phyloP scores from a whole-genome alignment of 1,140 invertebrate species.

The Cotesia glomerata region DNA sequence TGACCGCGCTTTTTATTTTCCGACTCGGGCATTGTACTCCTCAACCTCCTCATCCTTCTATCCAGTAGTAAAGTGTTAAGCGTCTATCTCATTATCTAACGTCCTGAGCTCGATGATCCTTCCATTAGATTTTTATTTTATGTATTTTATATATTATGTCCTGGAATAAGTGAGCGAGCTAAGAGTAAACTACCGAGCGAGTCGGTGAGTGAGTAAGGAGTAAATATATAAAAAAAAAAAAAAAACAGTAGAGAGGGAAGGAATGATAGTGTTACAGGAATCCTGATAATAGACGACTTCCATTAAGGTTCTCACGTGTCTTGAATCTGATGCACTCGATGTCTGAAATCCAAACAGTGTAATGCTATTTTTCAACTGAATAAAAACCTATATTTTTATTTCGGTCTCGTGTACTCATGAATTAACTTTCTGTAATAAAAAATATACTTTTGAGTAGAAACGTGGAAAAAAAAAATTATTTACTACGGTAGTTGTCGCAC shows the following conservation, averaged over 20 bases:
- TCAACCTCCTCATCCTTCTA: neutral
- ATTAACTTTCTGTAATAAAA: neutral
- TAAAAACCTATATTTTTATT: neutral
- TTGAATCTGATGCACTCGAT: conserved; percentile 14
- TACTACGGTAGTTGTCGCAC: no score
- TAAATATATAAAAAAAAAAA: neutral
- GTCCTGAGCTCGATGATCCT: conserved; percentile 28
- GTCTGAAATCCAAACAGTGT: conserved; percentile 28
- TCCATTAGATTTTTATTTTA: neutral
- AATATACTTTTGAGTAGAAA: neutral
- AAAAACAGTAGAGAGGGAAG: neutral
- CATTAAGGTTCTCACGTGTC: conserved; percentile 30
- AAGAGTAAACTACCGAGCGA: neutral
- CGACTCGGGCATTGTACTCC: neutral
- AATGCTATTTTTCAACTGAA: conserved; percentile 23
- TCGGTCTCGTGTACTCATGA: neutral
- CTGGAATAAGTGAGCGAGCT: neutral
- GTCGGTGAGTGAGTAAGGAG: neutral
- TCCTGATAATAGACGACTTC: conserved; percentile 32
- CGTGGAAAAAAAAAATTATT: no score
- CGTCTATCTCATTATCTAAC: conserved; percentile 26
- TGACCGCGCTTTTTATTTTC: conserved; percentile 6
- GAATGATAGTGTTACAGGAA: neutral
- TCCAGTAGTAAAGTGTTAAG: neutral
- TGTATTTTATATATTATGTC: no score